A percentile compares a stretch with the other conserved stretches of the same genome.
Conservation (phyloP, 2,888 invertebrate species). For the Tiliacea citrago region DNA sequence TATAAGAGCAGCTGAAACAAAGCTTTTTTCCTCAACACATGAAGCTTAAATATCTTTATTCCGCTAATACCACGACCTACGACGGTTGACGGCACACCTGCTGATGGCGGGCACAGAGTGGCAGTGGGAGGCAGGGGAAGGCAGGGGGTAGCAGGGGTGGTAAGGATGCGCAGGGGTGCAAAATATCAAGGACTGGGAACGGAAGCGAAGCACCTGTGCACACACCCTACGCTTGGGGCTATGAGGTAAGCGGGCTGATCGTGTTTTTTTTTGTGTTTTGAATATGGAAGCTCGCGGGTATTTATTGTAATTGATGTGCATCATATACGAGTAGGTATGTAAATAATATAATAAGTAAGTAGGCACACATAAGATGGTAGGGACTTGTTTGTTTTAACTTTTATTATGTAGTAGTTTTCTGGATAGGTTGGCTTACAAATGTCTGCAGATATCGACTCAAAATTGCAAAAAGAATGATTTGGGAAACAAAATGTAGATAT, state of each 20-base stretch:
- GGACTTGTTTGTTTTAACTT: too few relatives aligned
- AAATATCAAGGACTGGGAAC: conserved; percentile 70
- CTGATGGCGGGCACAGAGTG: conserved; percentile 6
- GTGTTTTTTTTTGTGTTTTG: conserved; percentile 3
- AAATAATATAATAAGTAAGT: not conserved
- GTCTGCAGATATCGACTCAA: too few relatives aligned
- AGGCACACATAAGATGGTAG: not conserved
- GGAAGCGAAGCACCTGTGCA: conserved; percentile 68
- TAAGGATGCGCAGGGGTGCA: conserved; percentile 63
- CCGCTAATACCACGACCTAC: conserved; percentile 19
- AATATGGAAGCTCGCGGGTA: not conserved
- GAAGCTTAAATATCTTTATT: conserved; percentile 30
- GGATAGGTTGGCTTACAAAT: not conserved
- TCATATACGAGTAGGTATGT: not conserved
- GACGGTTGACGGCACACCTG: conserved; percentile 44
- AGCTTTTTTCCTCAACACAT: conserved; percentile 1
- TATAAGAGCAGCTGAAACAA: conserved; percentile 42
- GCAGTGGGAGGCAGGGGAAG: not conserved
- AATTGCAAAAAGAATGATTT: not conserved
- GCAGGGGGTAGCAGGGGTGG: not conserved
- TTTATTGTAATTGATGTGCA: conserved; percentile 3
- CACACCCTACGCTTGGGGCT: conserved; percentile 54
- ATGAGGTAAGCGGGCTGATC: conserved; percentile 34
- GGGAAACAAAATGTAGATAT: not conserved
- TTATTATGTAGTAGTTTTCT: not conserved